Conservation (phyloP, 2,888 invertebrate species). For the Cephus sareptanus region DNA sequence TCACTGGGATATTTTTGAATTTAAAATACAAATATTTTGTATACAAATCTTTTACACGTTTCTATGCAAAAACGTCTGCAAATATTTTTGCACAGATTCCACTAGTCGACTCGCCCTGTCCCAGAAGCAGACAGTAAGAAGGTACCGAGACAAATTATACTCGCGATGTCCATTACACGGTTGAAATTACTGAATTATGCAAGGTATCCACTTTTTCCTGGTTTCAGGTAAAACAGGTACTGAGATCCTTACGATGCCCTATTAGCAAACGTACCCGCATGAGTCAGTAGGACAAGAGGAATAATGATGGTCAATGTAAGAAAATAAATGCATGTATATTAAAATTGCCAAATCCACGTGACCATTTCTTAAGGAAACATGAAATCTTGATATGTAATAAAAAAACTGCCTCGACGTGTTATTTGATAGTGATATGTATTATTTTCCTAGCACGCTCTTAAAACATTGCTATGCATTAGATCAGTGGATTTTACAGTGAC, state of each 20-base stretch:
- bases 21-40: not conserved
- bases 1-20: not conserved
- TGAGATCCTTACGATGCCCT: not conserved
- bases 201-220: not conserved
- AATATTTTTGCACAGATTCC: not conserved
- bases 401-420: not conserved
- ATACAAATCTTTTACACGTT: not conserved
- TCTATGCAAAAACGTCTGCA: not conserved
- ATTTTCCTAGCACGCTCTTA: not conserved
- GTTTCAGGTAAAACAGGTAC: not conserved
- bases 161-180: not conserved
- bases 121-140: not conserved
- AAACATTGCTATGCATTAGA: not conserved
- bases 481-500: not conserved
- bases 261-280: not conserved
- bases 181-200: not conserved
- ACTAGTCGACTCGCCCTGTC: not conserved
- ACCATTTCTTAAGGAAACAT: not conserved
- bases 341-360: not conserved
- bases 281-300: not conserved
- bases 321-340: not conserved
- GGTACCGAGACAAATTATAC: not conserved
- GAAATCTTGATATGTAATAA: not conserved
- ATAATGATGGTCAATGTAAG: not conserved
- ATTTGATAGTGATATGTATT: not conserved